These are phyloP conservation scores for Drosophila austrosaltans DNA, from an alignment of 2,888 invertebrate species.

Conservation along the genomic window DNA sequence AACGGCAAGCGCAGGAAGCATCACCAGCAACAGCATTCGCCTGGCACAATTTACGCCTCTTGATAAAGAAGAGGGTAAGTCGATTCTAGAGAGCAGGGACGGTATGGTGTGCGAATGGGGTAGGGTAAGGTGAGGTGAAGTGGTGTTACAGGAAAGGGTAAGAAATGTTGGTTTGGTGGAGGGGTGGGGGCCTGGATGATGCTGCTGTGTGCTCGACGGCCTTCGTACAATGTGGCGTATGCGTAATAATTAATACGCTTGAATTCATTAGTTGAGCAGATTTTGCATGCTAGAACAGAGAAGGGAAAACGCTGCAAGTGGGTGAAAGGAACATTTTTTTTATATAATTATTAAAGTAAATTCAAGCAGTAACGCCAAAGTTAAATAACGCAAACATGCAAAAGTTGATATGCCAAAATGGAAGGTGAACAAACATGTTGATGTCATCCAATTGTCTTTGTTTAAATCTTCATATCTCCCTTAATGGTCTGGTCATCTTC, in stretches of 20 bases:
- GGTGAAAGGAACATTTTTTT: constrained; percentile 21
- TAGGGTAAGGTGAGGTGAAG: constrained; percentile 23
- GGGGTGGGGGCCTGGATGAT: background rate
- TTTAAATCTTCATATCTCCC: too few relatives aligned
- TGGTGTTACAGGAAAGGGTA: background rate
- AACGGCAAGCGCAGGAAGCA: constrained; percentile 76
- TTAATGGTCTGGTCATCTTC: too few relatives aligned
- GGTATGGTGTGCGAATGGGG: background rate
- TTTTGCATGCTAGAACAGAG: constrained; percentile 72
- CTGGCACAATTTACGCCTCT: constrained; percentile 72
- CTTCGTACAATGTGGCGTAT: constrained; percentile 78
- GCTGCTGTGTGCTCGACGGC: constrained; percentile 56
- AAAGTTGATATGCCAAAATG: too few relatives aligned
- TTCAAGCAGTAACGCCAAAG: constrained; percentile 4
- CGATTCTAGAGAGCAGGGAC: background rate
- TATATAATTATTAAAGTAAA: constrained; percentile 53
- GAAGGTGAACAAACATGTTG: too few relatives aligned
- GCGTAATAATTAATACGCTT: constrained; percentile 80
- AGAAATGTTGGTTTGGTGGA: background rate
- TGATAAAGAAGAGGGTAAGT: constrained; percentile 13
- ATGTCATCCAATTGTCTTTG: too few relatives aligned
- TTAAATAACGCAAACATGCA: background rate
- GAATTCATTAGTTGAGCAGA: constrained; percentile 80
- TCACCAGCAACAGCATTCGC: constrained; percentile 62
- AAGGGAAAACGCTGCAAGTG: constrained; percentile 18